A percentile compares a stretch with the other conserved stretches of the same genome.
phyloP scores from a whole-genome alignment of 2,113 vertebrate genomes.

The Pteruthius melanotis region DNA sequence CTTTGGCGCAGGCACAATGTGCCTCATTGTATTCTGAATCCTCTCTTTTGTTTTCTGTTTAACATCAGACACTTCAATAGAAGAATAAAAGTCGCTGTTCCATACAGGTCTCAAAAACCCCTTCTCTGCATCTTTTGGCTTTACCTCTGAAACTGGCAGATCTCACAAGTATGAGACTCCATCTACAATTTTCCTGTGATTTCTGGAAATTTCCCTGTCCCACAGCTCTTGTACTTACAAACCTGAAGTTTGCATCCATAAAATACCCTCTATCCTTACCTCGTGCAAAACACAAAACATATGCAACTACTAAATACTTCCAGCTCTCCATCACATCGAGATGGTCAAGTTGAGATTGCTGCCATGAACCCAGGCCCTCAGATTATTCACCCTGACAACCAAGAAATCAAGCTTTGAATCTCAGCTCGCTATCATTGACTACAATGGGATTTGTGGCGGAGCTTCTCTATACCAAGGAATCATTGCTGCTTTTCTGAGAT shows the following conservation, averaged over 20 bases:
- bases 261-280: not conserved
- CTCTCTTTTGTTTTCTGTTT: slow-evolving; percentile 25
- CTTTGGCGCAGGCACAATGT: not conserved
- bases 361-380: not conserved
- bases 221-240: not conserved
- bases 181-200: not conserved
- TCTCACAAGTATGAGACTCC: not conserved
- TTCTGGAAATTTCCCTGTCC: not conserved
- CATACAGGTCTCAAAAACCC: not conserved
- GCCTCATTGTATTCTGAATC: not conserved
- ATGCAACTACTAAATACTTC: not conserved
- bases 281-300: not conserved
- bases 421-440: not conserved
- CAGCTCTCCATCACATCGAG: not conserved
- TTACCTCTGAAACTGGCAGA: not conserved
- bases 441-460: not conserved
- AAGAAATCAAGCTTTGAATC: not conserved
- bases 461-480: not conserved
- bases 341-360: not conserved
- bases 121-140: not conserved
- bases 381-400: not conserved
- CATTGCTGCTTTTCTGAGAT: not conserved
- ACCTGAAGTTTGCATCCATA: not conserved
- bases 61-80: not conserved
- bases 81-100: not conserved